Evolutionary conservation across 2,888 invertebrate species (phyloP), one percentile per base, ranked within the genome.

Genomic region (Heliconius ismenius): DNA sequence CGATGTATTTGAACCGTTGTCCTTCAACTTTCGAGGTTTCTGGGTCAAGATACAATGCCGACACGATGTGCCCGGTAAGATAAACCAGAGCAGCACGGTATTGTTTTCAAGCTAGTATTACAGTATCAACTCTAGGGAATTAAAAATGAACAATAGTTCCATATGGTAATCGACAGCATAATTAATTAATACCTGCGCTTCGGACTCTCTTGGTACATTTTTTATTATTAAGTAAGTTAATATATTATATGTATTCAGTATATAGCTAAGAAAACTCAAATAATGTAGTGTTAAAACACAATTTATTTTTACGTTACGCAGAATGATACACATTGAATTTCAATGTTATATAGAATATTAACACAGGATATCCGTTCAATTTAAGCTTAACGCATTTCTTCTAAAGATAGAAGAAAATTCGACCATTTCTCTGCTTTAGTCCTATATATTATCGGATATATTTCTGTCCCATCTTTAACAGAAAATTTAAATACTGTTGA

Each of bases 21-120:
- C 73, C 73, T 73, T 73, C 63, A 73, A 73, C 74, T 74, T 74
- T 74, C 54, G 65, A 65, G 64, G 64, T 74, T 64, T 65, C 39
- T 65, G 54, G 74, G 74, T 74, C 74, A 65, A 74, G 64, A 67
- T 65, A 63, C 74, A 74, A 65, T 74, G 74, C 74, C 74, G 58
- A 15, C 36, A 58, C 74, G 65, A 65, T 74, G 65, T 67, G 54
- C 74, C 54, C 49, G 54, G 64, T 36, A 58, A 65, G 65, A 74
- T 36, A 74, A 65, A 74, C 64, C 49, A 67, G 65, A 64, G 49
- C 54, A 54, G 54, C 54, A 74, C 74, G 49, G 62, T 73, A 74
- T 64, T 74, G 64, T 74, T 74, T 65, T n/a, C 74, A 49, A 74
- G 15, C 60, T 63, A 43, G 26, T 63, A 36, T 70, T 70, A 70